A percentile compares a stretch with the other conserved stretches of the same genome.
phyloP scores from a whole-genome alignment of 2,888 invertebrate species.

The Drosophila differens region DNA sequence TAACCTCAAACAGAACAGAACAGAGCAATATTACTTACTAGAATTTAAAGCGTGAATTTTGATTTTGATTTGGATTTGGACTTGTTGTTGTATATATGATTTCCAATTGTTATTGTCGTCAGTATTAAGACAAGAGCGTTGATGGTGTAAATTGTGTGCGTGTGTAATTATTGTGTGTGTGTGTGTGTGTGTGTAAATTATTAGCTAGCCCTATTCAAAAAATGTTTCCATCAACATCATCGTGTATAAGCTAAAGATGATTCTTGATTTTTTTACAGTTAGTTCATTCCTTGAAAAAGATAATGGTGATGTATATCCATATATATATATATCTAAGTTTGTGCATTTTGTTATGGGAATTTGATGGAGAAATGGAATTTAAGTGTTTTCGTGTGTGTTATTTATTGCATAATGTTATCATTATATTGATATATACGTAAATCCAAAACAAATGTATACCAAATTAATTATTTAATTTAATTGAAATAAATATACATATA shows the following conservation, averaged over 20 bases:
- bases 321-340: neutral
- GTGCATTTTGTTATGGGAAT: constrained; percentile 22
- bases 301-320: neutral
- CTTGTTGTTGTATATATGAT: constrained; percentile 3
- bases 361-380: constrained; percentile 27
- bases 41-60: constrained; percentile 26
- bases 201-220: constrained; percentile 49
- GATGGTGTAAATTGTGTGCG: constrained; percentile 42
- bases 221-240: constrained; percentile 22
- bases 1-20: constrained; percentile 59
- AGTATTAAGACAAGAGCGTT: constrained; percentile 58
- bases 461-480: constrained; percentile 39
- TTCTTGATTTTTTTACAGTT: constrained; percentile 1
- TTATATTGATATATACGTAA: constrained; percentile 31
- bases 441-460: constrained; percentile 50
- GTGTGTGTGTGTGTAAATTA: constrained; percentile 61
- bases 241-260: constrained; percentile 9
- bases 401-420: constrained; percentile 44
- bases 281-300: constrained; percentile 3
- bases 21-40: constrained; percentile 77
- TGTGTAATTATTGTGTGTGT: constrained; percentile 46
- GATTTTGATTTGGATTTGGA: neutral
- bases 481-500: constrained; percentile 4
- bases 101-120: constrained; percentile 53
- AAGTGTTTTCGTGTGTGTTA: constrained; percentile 52